Conservation (phyloP, 2,888 invertebrate species). For the Tenodera sinensis region DNA sequence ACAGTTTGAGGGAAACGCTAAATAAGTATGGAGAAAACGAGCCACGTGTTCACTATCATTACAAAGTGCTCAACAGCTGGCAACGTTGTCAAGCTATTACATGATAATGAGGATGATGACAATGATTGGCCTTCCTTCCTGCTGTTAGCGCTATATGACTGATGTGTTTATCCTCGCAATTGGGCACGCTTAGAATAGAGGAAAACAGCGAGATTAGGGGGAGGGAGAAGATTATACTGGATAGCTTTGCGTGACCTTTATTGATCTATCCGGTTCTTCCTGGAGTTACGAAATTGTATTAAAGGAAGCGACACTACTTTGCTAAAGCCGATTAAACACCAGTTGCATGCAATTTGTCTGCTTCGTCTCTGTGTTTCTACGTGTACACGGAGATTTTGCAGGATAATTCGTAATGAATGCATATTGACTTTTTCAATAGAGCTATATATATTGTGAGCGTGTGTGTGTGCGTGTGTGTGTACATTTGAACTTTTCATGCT, state of each 20-base stretch:
- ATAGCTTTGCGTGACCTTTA: neutral
- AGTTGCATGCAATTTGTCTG: neutral
- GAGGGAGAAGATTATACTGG: neutral
- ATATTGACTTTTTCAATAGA: too few species aligned
- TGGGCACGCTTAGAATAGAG: neutral
- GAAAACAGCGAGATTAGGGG: neutral
- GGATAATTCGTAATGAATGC: too few species aligned
- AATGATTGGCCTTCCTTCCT: neutral
- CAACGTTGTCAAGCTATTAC: neutral
- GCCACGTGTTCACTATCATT: neutral
- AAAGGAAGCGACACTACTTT: neutral
- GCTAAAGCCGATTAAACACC: neutral
- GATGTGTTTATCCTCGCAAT: neutral
- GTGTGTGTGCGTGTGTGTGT: too few species aligned
- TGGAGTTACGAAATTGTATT: neutral
- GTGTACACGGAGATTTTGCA: too few species aligned
- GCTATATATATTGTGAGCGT: too few species aligned
- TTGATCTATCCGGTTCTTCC: neutral
- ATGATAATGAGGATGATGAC: neutral
- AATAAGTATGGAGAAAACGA: neutral
- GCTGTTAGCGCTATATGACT: neutral
- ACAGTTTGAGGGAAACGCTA: neutral
- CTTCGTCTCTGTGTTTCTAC: neutral
- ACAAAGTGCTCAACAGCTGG: neutral
- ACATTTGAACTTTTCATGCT: too few species aligned